phyloP scores from a whole-genome alignment of 2,797 vertebrate species.

The Poeciliopsis paucimaculata region DNA sequence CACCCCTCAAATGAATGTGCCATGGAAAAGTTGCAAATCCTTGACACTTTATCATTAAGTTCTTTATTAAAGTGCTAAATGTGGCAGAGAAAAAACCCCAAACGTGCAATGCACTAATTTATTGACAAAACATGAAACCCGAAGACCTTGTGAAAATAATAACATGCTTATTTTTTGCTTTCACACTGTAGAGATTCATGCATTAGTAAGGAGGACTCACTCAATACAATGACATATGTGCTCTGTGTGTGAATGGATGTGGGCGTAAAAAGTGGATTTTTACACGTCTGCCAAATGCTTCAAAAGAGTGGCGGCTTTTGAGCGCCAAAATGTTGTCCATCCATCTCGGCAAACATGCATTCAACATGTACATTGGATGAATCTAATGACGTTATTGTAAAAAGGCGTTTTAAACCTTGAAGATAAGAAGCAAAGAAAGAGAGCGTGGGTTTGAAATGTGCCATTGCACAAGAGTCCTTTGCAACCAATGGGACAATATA shows the following conservation, averaged over 20 bases:
- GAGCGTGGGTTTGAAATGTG: background rate
- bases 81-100: background rate
- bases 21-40: background rate
- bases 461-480: background rate
- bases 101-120: background rate
- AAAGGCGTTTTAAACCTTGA: background rate
- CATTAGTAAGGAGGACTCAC: background rate
- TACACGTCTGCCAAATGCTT: conserved; percentile 9
- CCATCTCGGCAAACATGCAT: background rate
- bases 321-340: background rate
- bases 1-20: background rate
- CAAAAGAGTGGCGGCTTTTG: background rate
- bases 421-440: background rate
- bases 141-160: background rate
- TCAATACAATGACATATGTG: conserved; percentile 19
- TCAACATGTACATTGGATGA: background rate
- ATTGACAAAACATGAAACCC: background rate
- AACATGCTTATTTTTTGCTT: background rate
- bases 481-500: background rate
- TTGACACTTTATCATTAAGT: background rate
- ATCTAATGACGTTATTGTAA: background rate
- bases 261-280: conserved; percentile 14
- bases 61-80: background rate
- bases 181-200: background rate
- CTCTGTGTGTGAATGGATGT: conserved; percentile 31